Evolutionary conservation across 2,113 vertebrate species (phyloP).

Genomic region (Synchiropus splendidus): DNA sequence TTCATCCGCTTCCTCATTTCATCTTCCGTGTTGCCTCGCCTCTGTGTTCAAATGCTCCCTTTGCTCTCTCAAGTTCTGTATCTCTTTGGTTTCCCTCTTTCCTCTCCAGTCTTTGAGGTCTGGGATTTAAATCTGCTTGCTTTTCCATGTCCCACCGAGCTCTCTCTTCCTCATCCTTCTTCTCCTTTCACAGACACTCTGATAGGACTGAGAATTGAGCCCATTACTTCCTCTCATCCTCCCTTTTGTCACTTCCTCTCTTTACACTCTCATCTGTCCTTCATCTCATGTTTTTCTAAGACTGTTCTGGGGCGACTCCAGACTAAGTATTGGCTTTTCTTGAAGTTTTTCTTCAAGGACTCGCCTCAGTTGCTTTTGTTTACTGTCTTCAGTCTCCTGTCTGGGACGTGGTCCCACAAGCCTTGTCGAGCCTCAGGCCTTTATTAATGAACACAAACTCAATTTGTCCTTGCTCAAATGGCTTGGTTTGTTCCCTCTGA

Average conservation of each 20-base stretch:
- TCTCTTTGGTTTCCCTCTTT: neutral
- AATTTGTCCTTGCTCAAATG: too few relatives aligned
- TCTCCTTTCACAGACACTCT: slow-evolving; percentile 1
- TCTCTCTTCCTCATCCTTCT: slow-evolving; percentile 2
- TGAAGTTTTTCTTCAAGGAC: slow-evolving; percentile 5
- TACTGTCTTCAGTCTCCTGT: neutral
- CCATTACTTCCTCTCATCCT: slow-evolving; percentile 8
- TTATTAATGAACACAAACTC: too few relatives aligned
- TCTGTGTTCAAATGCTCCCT: neutral
- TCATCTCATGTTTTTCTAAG: slow-evolving; percentile 17
- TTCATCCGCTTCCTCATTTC: neutral
- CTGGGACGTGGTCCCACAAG: too few relatives aligned
- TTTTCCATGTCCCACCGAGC: slow-evolving; percentile 18
- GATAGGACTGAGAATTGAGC: slow-evolving; percentile 14
- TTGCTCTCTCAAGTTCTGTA: neutral
- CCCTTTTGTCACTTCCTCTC: slow-evolving; percentile 24
- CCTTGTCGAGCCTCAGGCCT: too few relatives aligned
- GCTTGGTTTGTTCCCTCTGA: too few relatives aligned
- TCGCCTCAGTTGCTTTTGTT: slow-evolving; percentile 1
- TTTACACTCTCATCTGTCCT: slow-evolving; percentile 12
- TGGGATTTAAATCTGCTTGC: slow-evolving; percentile 3
- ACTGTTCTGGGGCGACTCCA: slow-evolving; percentile 11
- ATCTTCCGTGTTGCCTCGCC: neutral
- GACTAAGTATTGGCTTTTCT: slow-evolving; percentile 10
- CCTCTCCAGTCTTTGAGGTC: neutral